A percentile compares a stretch with the other conserved stretches of the same genome.
phyloP scores from a whole-genome alignment of 2,797 vertebrate species.

The Amblyopsis hoosieri region DNA sequence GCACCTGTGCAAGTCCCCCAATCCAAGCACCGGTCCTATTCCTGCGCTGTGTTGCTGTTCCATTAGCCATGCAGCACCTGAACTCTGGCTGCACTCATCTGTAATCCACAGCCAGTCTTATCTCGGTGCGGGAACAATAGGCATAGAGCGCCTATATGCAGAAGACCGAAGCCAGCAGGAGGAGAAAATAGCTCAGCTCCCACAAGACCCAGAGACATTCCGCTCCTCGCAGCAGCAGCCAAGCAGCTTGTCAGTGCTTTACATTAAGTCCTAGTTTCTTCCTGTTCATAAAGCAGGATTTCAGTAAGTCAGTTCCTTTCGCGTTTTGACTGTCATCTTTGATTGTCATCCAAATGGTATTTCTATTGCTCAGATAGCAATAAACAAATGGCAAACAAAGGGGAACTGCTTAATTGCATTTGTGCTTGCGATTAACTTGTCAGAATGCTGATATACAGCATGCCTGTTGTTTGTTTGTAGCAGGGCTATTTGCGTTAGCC shows the following conservation, averaged over 20 bases:
- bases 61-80: slow-evolving; percentile 53
- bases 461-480: slow-evolving; percentile 43
- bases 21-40: slow-evolving; percentile 51
- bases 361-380: slow-evolving; percentile 35
- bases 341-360: slow-evolving; percentile 50
- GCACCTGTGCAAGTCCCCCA: slow-evolving; percentile 24
- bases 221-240: slow-evolving; percentile 41
- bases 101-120: slow-evolving; percentile 70
- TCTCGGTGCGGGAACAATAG: slow-evolving; percentile 70
- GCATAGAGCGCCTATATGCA: slow-evolving; percentile 54
- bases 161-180: slow-evolving; percentile 48
- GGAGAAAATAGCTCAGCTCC: slow-evolving; percentile 54
- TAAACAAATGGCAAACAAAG: slow-evolving; percentile 8
- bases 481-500: slow-evolving; percentile 23
- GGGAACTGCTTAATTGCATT: slow-evolving; percentile 44
- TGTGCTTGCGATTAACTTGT: slow-evolving; percentile 31
- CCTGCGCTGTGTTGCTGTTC: slow-evolving; percentile 34
- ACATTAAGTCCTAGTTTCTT: slow-evolving; percentile 47
- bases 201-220: slow-evolving; percentile 47
- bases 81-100: slow-evolving; percentile 76
- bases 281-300: slow-evolving; percentile 28
- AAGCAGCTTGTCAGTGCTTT: slow-evolving; percentile 57
- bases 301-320: slow-evolving; percentile 36
- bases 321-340: slow-evolving; percentile 42
- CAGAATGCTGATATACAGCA: slow-evolving; percentile 38